A percentile compares a stretch with the other conserved stretches of the same genome.
phyloP scores from a whole-genome alignment of 2,113 vertebrate genomes.

The Brienomyrus brachyistius region DNA sequence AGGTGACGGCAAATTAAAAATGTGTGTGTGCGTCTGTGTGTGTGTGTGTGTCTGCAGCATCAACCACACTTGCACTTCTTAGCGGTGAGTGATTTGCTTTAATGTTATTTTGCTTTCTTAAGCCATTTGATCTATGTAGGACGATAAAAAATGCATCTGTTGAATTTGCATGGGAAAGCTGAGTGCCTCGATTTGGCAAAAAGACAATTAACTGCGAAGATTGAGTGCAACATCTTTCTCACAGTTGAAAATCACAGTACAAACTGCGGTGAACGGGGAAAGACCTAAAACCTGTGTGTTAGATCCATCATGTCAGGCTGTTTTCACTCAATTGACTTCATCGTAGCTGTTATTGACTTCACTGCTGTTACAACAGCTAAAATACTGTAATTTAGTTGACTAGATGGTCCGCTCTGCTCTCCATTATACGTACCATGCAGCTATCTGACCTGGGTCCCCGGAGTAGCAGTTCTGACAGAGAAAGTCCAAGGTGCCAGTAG shows the following conservation, averaged over 20 bases:
- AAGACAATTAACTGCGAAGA: not conserved
- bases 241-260: not conserved
- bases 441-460: not conserved
- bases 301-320: not conserved
- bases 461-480: not conserved
- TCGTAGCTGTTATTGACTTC: not conserved
- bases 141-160: not conserved
- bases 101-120: not conserved
- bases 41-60: not conserved
- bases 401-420: not conserved
- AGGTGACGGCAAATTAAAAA: not conserved
- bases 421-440: not conserved
- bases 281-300: not conserved
- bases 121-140: not conserved
- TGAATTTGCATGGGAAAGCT: not conserved
- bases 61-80: not conserved
- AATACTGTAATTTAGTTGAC: not conserved
- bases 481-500: not conserved
- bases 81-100: not conserved
- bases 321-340: not conserved
- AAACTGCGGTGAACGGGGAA: not conserved
- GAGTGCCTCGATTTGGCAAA: not conserved
- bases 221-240: not conserved
- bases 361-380: not conserved
- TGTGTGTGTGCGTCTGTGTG: not conserved